These are phyloP conservation scores for Stegostoma tigrinum DNA, from an alignment of 2,113 vertebrate genomes.

Conservation along the genomic window DNA sequence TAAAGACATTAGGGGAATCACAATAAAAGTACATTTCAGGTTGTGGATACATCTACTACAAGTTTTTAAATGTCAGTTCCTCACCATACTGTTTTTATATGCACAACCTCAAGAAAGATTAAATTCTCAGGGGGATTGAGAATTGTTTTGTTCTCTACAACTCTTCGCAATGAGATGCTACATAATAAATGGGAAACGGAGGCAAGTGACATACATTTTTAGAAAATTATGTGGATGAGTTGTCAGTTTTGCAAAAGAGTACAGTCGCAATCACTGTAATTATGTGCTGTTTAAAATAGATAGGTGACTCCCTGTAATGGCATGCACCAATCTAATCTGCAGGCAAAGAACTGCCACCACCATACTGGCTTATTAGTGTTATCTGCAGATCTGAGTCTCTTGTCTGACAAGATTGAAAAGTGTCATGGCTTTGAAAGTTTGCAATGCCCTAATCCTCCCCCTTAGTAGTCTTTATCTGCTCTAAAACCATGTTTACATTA, in stretches of 20 bases:
- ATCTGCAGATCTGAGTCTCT: neutral
- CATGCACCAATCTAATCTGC: constrained; percentile 24
- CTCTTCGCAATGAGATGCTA: neutral
- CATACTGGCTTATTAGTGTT: neutral
- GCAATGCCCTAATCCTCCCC: constrained; percentile 12
- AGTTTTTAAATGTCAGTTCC: too few species aligned
- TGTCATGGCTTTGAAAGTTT: constrained; percentile 13
- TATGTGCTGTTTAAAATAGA: neutral
- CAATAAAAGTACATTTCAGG: too few species aligned
- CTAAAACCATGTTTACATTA: constrained; percentile 23
- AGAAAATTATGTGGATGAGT: neutral
- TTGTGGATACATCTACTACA: neutral
- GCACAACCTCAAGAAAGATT: neutral
- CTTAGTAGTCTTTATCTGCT: constrained; percentile 16
- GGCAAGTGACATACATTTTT: neutral
- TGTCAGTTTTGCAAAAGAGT: neutral
- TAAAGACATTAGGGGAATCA: neutral
- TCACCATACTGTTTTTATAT: neutral
- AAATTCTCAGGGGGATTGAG: neutral
- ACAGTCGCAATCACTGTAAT: constrained; percentile 4
- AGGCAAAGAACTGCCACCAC: neutral
- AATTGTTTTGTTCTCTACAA: neutral
- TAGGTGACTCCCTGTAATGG: constrained; percentile 30
- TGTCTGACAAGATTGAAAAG: neutral
- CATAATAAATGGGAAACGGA: neutral